Evolutionary conservation across 2,797 vertebrate species (phyloP), one percentile per base, ranked within the genome.

Genomic region (Pristis pectinata): DNA sequence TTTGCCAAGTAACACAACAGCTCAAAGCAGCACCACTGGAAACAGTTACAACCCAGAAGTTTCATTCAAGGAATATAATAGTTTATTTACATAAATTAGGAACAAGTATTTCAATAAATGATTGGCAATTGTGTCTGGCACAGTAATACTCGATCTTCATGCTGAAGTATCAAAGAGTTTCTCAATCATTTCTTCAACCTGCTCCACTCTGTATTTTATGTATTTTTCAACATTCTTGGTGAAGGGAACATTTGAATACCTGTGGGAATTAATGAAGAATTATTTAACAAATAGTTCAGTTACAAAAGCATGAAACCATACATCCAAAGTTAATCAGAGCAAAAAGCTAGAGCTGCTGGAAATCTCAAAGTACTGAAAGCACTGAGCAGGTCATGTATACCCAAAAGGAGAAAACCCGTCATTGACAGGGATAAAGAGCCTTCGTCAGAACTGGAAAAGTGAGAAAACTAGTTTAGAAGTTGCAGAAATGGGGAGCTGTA

Each of bases 161-260:
- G 99, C 99, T 0, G 99, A 99, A 0, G 99, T 99, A 96, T 99
- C 99, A 10, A 99, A 99, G 87, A 99, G 98, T 96, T 96, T 98
- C 74, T 99, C 98, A 0, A 99, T 99, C 99, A 99, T 99, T 83
- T 98, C 98, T 83, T 98, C 99, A 95, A 99, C 99, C 59, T 99
- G 98, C 72, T 99, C 99, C 0, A 98, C 97, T 0, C 97, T 97
- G 95, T 99, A 99, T 96, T 99, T 99, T 97, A 98, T 98, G 95
- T 99, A 99, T 95, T 99, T 99, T 96, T 99, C 99, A 0, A 98
- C 98, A 96, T 99, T 99, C 97, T 99, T 99, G 94, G 99, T 99
- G 96, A 99, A 99, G n/a, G 98, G 97, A 95, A 99, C 98, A 0
- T 98, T 99, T 94, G 98, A 96, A 0, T 97, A 99, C 96, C 99